Evolutionary conservation across 2,113 vertebrate genomes (phyloP).

Genomic region (Elanus axillaris): DNA sequence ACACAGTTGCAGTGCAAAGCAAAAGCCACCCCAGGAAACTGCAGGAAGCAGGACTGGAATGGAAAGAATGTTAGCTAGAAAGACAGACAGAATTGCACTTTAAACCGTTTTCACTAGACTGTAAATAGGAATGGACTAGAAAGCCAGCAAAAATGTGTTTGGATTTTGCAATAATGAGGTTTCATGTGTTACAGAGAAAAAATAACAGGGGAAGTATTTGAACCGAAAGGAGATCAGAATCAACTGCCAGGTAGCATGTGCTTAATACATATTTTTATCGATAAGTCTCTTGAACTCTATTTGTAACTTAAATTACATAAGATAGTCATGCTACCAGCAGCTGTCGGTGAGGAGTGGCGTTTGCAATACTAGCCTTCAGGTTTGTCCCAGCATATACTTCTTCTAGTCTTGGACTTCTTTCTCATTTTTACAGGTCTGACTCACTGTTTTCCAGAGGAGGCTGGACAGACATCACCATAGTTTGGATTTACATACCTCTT

Average conservation of each 20-base stretch:
- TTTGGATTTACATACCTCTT: neutral
- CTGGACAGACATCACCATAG: neutral
- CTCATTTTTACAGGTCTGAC: neutral
- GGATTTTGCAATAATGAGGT: neutral
- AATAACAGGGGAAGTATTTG: neutral
- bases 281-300: neutral
- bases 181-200: neutral
- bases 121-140: neutral
- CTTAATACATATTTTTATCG: neutral
- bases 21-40: neutral
- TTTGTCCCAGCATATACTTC: neutral
- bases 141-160: neutral
- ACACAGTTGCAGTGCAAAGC: neutral
- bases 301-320: neutral
- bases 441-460: neutral
- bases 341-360: neutral
- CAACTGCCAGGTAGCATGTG: neutral
- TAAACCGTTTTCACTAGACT: neutral
- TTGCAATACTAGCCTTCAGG: neutral
- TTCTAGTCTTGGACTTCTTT: neutral
- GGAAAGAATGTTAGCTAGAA: slow-evolving; percentile 33
- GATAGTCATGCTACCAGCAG: neutral
- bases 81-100: neutral
- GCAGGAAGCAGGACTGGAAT: slow-evolving; percentile 21
- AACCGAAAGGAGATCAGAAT: neutral